These are phyloP conservation scores for Scrobipalpa costella DNA, from an alignment of 2,888 invertebrate species.

Conservation along the genomic window DNA sequence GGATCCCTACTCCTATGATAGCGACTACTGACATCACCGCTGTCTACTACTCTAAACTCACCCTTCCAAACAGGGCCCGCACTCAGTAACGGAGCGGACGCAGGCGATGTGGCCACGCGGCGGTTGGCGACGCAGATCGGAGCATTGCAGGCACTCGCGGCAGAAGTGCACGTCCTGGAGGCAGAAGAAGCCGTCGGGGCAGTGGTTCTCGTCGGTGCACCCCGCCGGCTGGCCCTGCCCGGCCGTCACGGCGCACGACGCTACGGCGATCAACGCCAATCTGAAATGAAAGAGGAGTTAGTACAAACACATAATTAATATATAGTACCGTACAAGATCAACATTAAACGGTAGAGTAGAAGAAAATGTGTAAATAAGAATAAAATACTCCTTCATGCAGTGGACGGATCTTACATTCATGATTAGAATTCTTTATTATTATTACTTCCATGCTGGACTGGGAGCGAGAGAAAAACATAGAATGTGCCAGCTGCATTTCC, in stretches of 20 bases:
- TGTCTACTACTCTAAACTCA: conserved; percentile 32
- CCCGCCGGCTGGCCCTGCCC: conserved; percentile 39
- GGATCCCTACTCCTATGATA: too few species aligned
- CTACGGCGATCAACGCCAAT: conserved; percentile 34
- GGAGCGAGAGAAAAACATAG: too few species aligned
- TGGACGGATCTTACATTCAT: too few species aligned
- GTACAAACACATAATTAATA: too few species aligned
- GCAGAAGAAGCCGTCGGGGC: conserved; percentile 52
- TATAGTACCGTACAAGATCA: neutral
- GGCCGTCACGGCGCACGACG: conserved; percentile 27
- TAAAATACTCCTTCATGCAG: too few species aligned
- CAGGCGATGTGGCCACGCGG: conserved; percentile 41
- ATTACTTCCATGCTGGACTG: too few species aligned
- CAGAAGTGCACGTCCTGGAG: conserved; percentile 44
- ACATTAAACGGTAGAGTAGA: too few species aligned
- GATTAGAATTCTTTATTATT: too few species aligned
- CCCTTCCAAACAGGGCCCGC: conserved; percentile 60
- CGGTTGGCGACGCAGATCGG: conserved; percentile 52
- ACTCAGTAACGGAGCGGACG: conserved; percentile 54
- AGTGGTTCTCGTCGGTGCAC: conserved; percentile 50
- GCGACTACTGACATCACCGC: neutral
- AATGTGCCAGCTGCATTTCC: too few species aligned
- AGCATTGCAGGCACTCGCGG: conserved; percentile 54
- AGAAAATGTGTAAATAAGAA: too few species aligned
- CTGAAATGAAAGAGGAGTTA: conserved; percentile 30